These are phyloP conservation scores for Paralvinella palmiformis DNA, from an alignment of 1,140 invertebrate species.

Conservation along the genomic window DNA sequence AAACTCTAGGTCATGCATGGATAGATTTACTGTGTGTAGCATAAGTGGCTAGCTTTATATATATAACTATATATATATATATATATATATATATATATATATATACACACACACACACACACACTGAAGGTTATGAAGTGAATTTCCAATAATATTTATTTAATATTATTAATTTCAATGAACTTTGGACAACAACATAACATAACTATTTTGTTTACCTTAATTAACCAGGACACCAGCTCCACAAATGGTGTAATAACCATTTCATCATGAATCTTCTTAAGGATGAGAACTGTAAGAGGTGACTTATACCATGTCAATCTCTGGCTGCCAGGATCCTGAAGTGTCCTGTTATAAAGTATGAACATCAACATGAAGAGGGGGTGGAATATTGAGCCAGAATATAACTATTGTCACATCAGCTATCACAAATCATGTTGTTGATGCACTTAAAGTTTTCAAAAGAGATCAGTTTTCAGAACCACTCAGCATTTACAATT, in stretches of 20 bases:
- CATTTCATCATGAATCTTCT: constrained; percentile 85
- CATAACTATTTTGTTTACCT: constrained; percentile 60
- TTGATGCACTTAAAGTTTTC: background rate
- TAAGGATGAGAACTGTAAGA: constrained; percentile 87
- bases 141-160: too few species aligned
- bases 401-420: background rate
- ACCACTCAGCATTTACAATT: too few species aligned
- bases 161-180: constrained; percentile 1
- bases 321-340: constrained; percentile 91
- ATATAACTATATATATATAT: too few species aligned
- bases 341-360: constrained; percentile 74
- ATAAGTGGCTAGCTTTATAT: too few species aligned
- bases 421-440: background rate
- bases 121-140: background rate
- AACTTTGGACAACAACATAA: too few species aligned
- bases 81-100: background rate
- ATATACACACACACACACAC: background rate
- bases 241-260: constrained; percentile 86
- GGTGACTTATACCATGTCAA: constrained; percentile 95
- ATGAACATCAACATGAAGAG: constrained; percentile 12
- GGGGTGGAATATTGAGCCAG: background rate
- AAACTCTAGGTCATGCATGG: too few species aligned
- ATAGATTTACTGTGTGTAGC: too few species aligned
- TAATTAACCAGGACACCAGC: constrained; percentile 86
- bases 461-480: background rate